Percentiles rank a stretch among this genome's conserved stretches.
Evolutionary conservation across 1,140 invertebrate genomes (phyloP).

Genomic region (Lordiphosa clarofinis): DNA sequence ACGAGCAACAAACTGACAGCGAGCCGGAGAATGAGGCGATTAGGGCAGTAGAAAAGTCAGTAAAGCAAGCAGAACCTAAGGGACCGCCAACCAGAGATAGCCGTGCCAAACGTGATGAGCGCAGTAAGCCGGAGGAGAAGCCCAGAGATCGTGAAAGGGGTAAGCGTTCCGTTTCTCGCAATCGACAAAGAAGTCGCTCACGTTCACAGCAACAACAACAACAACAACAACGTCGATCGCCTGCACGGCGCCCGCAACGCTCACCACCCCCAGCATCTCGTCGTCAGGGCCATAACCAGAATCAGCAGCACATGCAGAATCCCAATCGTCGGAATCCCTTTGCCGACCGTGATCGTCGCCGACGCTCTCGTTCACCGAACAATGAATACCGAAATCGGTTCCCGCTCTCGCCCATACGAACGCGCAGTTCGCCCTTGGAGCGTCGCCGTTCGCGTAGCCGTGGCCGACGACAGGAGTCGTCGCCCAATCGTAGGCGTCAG

Average conservation of each 20-base stretch:
- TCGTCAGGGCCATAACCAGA: conserved; percentile 22
- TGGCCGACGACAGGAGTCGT: conserved; percentile 47
- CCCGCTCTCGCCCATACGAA: conserved; percentile 58
- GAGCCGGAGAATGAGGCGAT: conserved; percentile 49
- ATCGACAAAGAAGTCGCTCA: conserved; percentile 41
- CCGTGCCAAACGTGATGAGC: conserved; percentile 23
- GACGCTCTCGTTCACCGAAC: conserved; percentile 59
- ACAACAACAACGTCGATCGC: conserved; percentile 34
- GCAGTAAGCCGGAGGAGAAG: conserved; percentile 32
- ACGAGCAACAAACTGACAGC: conserved; percentile 71
- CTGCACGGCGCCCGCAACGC: conserved; percentile 46
- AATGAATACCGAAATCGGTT: conserved; percentile 66
- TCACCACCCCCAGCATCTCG: conserved; percentile 28
- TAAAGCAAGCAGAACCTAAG: conserved; percentile 28
- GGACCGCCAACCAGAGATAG: conserved; percentile 1
- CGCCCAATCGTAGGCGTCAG: conserved; percentile 28
- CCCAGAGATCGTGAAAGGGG: conserved; percentile 20
- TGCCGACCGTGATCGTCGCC: conserved; percentile 58
- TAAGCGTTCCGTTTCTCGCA: conserved; percentile 33
- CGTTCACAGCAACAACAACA: conserved; percentile 34
- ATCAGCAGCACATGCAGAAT: conserved; percentile 31
- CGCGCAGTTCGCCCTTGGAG: conserved; percentile 38
- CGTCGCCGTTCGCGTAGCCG: conserved; percentile 55
- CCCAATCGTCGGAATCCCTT: conserved; percentile 65
- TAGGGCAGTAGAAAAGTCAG: conserved; percentile 24